Evolutionary conservation across 2,797 vertebrate species (phyloP).

Genomic region (Ibycter americanus): DNA sequence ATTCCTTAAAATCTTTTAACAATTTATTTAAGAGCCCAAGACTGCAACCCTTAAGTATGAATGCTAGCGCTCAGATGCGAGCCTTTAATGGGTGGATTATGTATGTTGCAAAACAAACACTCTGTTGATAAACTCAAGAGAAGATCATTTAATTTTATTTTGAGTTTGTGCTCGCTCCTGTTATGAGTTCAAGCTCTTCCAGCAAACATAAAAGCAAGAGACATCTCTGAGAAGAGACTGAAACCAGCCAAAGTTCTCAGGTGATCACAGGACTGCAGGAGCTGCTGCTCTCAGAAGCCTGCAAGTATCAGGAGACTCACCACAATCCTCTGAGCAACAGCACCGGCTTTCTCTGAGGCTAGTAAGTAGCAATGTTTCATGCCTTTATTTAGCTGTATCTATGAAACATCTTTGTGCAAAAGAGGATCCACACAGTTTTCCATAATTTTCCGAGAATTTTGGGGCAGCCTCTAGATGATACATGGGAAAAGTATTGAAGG

Average conservation of each 20-base stretch:
- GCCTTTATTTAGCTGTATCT: neutral
- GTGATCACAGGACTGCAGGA: neutral
- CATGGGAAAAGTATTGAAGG: neutral
- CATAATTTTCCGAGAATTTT: neutral
- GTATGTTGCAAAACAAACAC: neutral
- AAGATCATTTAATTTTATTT: neutral
- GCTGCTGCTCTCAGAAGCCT: neutral
- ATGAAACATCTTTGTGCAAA: neutral
- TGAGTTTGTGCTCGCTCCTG: neutral
- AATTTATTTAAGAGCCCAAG: too few relatives aligned
- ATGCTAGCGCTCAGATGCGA: neutral
- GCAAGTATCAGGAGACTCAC: neutral
- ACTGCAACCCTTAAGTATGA: too few relatives aligned
- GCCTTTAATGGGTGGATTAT: neutral
- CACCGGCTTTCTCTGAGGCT: neutral
- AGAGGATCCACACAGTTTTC: neutral
- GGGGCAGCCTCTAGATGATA: neutral
- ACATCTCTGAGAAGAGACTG: neutral
- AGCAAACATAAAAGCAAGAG: neutral
- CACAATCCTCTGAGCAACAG: neutral
- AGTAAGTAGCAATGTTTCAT: neutral
- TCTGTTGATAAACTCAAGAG: neutral
- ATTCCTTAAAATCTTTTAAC: too few relatives aligned
- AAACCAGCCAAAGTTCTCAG: neutral
- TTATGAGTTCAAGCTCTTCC: neutral